Conservation (phyloP, 2,113 vertebrate genomes). For the Centropristis striata region DNA sequence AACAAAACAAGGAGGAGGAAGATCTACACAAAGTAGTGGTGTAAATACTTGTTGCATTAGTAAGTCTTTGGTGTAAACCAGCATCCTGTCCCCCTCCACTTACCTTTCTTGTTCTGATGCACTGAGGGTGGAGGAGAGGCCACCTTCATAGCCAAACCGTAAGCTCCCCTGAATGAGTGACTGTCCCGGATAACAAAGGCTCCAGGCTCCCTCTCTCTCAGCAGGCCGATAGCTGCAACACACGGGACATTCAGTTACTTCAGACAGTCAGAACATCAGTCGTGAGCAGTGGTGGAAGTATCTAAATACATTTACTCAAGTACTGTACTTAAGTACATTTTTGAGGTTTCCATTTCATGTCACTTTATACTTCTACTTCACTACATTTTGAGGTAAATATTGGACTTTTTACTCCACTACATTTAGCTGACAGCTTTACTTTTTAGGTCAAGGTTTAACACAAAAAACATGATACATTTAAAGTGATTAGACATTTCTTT, state of each 20-base stretch:
- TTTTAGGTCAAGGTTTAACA: too few relatives aligned
- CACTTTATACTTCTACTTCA: too few relatives aligned
- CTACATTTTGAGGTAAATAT: too few relatives aligned
- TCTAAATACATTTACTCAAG: too few relatives aligned
- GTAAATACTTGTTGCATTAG: constrained; percentile 12
- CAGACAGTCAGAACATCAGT: background rate
- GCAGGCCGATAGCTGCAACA: constrained; percentile 90
- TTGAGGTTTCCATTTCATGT: too few relatives aligned
- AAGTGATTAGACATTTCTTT: too few relatives aligned
- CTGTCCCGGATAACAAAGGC: constrained; percentile 98
- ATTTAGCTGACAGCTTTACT: too few relatives aligned
- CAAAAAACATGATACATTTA: too few relatives aligned
- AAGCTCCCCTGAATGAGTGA: constrained; percentile 97
- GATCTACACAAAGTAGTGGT: background rate
- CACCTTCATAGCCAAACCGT: constrained; percentile 97
- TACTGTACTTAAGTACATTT: too few relatives aligned
- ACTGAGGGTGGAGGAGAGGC: constrained; percentile 92
- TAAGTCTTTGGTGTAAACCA: background rate
- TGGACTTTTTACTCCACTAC: too few relatives aligned
- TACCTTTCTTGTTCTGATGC: constrained; percentile 97
- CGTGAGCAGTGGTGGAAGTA: background rate
- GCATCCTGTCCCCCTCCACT: background rate
- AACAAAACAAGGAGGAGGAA: constrained; percentile 17
- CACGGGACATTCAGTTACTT: background rate
- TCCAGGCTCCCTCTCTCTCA: constrained; percentile 94